Evolutionary conservation across 2,888 invertebrate species (phyloP).

Genomic region (Asteroscopus sphinx): DNA sequence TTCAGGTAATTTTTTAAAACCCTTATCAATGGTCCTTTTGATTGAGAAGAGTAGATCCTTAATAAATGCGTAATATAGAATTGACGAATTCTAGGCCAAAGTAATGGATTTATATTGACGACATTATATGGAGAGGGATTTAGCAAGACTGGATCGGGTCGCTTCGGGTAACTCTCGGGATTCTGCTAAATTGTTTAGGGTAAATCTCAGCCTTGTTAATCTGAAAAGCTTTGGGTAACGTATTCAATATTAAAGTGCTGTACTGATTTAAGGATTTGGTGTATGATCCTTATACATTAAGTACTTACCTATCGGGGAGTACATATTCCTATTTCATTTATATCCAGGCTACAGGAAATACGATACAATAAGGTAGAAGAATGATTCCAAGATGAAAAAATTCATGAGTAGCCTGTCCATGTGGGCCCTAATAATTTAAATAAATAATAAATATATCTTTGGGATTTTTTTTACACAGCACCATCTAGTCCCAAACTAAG

Average conservation of each 20-base stretch:
- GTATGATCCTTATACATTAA: background rate
- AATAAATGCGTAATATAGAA: slow-evolving; percentile 19
- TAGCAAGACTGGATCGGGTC: slow-evolving; percentile 5
- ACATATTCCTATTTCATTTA: no score
- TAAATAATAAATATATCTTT: no score
- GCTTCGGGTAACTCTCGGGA: slow-evolving; percentile 10
- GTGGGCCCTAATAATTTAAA: no score
- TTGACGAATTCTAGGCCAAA: slow-evolving; percentile 27
- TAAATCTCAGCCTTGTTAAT: slow-evolving; percentile 19
- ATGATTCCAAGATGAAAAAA: no score
- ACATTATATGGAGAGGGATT: slow-evolving; percentile 29
- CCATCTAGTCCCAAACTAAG: no score
- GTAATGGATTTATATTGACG: slow-evolving; percentile 51
- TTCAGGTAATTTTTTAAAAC: slow-evolving; percentile 54
- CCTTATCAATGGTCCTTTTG: slow-evolving; percentile 36
- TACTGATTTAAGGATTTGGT: slow-evolving; percentile 10
- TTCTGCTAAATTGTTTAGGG: slow-evolving; percentile 28
- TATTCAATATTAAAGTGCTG: slow-evolving; percentile 2
- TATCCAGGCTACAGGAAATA: no score
- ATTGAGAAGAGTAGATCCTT: slow-evolving; percentile 17
- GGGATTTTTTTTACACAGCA: no score
- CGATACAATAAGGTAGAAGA: no score
- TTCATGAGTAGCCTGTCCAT: no score
- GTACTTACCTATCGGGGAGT: no score
- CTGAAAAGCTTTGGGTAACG: slow-evolving; percentile 12